Evolutionary conservation across 2,797 vertebrate species (phyloP), one percentile per base, ranked within the genome.

Genomic region (Brotogeris chrysoptera): DNA sequence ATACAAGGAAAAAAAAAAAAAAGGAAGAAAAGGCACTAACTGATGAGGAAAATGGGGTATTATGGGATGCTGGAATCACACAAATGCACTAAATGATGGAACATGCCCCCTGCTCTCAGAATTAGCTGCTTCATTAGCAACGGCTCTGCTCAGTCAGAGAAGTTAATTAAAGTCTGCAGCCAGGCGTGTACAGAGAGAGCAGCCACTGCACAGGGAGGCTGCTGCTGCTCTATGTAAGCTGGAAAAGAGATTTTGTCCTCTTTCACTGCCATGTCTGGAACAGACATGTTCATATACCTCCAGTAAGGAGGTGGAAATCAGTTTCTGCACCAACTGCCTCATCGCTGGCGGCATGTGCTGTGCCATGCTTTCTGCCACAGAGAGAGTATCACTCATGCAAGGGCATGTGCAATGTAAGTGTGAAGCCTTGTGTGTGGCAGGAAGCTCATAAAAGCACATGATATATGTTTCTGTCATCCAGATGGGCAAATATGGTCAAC

Each of bases 101-200:
- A 90, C 73, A 86, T 87, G 86, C 77, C 87, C 95, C 72, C 91
- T 93, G 93, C 94, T 94, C 96, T 97, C 88, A 80, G 76, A 96
- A 96, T 95, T 94, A 91, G 64, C 39, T 3, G 90, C 96, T 95
- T 97, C 94, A 95, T 97, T 97, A 97, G 87, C 82, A 78, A 90
- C 13, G 8, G 64, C 93, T 91, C 88, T 93, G 94, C 76, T 96
- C 93, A 95, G 95, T 74, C 96, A 83, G 91, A 74, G 77, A 97
- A 97, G 93, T 97, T 97, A 97, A 97, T 96, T 97, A 94, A 97
- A 96, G 93, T 95, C 92, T 90, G 86, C 88, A 90, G 93, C 88
- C 65, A 6, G 55, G 57, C 53, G 1, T 91, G 91, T 89, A 86
- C 43, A 74, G 81, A 85, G 86, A 30, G 8, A 92, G 77, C 59